A percentile compares a stretch with the other conserved stretches of the same genome.
Evolutionary conservation across 2,797 vertebrate genomes (phyloP).

Genomic region (Peromyscus nudipes): DNA sequence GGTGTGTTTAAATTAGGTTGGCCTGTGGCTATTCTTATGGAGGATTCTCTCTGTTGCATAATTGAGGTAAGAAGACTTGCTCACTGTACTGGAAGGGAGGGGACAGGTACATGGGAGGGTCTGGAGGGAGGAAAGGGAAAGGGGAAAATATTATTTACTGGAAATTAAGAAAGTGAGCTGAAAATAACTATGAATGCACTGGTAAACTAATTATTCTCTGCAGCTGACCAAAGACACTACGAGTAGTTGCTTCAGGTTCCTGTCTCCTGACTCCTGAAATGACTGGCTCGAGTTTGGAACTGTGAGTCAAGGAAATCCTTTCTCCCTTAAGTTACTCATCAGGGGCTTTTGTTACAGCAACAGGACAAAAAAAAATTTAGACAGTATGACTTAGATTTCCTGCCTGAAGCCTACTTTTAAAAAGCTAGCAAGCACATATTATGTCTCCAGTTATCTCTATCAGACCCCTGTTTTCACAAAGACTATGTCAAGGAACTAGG

Average conservation of each 20-base stretch:
- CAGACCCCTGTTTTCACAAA: slow-evolving; percentile 36
- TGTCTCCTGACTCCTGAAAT: neutral
- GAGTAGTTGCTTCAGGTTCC: neutral
- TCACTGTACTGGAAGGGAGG: neutral
- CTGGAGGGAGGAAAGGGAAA: neutral
- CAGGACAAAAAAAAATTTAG: neutral
- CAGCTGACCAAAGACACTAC: no score
- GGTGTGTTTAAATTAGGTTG: neutral
- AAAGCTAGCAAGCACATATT: neutral
- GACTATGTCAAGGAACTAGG: slow-evolving; percentile 22
- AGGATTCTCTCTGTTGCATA: no score
- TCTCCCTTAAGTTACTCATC: neutral
- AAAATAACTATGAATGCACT: neutral
- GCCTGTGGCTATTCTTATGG: neutral
- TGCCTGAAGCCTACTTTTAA: neutral
- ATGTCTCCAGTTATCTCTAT: neutral
- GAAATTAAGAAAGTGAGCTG: neutral
- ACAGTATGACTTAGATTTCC: neutral
- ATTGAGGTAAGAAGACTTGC: neutral
- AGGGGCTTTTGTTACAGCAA: neutral
- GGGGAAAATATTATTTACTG: neutral
- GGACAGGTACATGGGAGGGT: neutral
- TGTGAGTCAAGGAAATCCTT: neutral
- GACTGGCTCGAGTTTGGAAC: neutral
- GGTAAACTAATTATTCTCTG: neutral